These are phyloP conservation scores for Galeopsomyia nigrocyanea DNA, from an alignment of 2,888 invertebrate genomes.

Conservation along the genomic window DNA sequence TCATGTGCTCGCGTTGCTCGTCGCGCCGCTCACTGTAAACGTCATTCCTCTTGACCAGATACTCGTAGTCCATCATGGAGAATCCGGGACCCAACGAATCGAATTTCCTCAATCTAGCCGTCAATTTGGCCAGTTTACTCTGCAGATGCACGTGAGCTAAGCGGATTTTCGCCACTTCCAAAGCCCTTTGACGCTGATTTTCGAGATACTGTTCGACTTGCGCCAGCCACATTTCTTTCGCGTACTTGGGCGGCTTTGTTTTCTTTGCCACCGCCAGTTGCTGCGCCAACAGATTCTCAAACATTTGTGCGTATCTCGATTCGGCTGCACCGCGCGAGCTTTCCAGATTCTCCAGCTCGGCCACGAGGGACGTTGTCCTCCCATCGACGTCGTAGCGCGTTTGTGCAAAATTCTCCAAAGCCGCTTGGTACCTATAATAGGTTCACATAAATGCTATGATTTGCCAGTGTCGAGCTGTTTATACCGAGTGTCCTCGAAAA, in stretches of 20 bases:
- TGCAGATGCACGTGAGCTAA: slow-evolving; percentile 45
- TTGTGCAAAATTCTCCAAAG: slow-evolving; percentile 48
- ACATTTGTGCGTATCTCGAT: slow-evolving; percentile 35
- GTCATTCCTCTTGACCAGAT: slow-evolving; percentile 44
- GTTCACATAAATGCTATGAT: too few relatives aligned
- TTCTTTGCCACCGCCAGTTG: slow-evolving; percentile 45
- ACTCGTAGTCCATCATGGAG: slow-evolving; percentile 52
- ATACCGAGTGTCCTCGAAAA: slow-evolving; percentile 42
- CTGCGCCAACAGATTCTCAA: slow-evolving; percentile 35
- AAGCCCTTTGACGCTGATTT: slow-evolving; percentile 41
- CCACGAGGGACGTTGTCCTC: slow-evolving; percentile 17
- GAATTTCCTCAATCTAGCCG: slow-evolving; percentile 22
- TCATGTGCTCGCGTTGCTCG: slow-evolving; percentile 48
- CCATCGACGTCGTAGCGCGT: slow-evolving; percentile 17
- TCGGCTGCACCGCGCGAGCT: background rate
- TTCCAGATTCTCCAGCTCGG: slow-evolving; percentile 15
- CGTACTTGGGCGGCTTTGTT: slow-evolving; percentile 1
- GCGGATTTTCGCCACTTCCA: slow-evolving; percentile 45
- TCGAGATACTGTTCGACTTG: slow-evolving; percentile 36
- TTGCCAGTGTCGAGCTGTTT: too few relatives aligned
- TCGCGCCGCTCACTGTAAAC: slow-evolving; percentile 49
- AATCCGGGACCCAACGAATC: slow-evolving; percentile 49
- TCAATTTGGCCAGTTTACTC: slow-evolving; percentile 32
- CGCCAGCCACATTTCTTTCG: background rate
- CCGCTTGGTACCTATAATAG: slow-evolving; percentile 48